Base-by-base conservation (phyloP, 2,888 invertebrate species). In the Drosophila nr. perissopoda region DNA sequence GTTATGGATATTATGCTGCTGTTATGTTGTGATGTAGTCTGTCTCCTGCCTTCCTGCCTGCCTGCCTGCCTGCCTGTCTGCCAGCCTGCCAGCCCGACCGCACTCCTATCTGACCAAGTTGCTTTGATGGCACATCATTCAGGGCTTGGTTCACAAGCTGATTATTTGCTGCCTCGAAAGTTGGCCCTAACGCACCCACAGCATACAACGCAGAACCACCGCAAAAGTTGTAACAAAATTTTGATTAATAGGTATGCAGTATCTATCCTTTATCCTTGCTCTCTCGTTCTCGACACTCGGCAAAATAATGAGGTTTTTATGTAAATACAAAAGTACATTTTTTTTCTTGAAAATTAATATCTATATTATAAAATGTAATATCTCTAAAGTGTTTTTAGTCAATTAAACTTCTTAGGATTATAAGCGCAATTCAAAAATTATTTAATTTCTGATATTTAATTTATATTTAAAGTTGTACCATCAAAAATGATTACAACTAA, bases 171-270 rank as follows among this genome's bases (percentile, higher is more conserved):
- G 73, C 62, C 54, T 63, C 53, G 70, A 78, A 88, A 88, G 81
- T 88, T 86, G 78, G 70, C 78, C 67, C 67, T 57, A 67, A 70
- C 66, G 53, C 53, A 40, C 27, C 60, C 78, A 51, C 33, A 60
- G 36, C 27, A 64, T 46, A 51, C 59, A 76, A 62, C 62, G 49
- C 21, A 61, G 18, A 54, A 18, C 29, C 42, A 31, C 57, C 21
- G 83, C 81, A 73, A 74, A 90, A 88, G 73, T 36, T 54, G 36
- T 36, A 54, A 83, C 83, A 71, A 66, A 76, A 85, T 79, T 73
- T 86, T 90, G 85, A 86, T 86, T 86, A 86, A 86, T 90, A 90
- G 90, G 83, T 86, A 70, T 58, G 62, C 52, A 53, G 63, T 34
- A 51, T 25, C 34, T 2, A 27, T 38, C 51, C 7, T 49, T 29